Percentiles rank a stretch among this genome's conserved stretches.
These are phyloP conservation scores for Leptopterna dolabrata DNA, from an alignment of 2,888 invertebrate species.

Conservation along the genomic window DNA sequence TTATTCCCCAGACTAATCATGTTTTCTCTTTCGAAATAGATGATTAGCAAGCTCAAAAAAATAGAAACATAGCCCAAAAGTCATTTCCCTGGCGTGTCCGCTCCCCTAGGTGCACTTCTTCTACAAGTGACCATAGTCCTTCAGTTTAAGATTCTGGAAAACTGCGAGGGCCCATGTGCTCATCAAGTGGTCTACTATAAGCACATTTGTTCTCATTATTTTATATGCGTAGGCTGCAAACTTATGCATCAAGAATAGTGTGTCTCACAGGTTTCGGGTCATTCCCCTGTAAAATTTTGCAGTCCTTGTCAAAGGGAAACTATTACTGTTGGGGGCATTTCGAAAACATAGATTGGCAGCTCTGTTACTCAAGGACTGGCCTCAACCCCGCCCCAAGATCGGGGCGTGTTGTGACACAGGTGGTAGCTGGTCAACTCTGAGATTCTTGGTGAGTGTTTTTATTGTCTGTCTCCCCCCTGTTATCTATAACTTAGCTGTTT, in stretches of 20 bases:
- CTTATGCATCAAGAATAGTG: background rate
- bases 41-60: background rate
- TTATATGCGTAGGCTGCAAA: background rate
- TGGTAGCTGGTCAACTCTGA: background rate
- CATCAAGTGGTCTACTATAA: background rate
- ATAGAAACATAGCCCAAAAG: background rate
- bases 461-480: background rate
- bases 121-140: background rate
- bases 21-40: background rate
- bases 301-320: background rate
- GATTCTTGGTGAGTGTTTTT: conserved; percentile 10
- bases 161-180: no score
- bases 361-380: background rate
- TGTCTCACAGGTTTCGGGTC: background rate
- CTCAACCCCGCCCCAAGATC: background rate
- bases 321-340: background rate
- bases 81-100: background rate
- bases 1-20: background rate
- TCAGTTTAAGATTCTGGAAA: no score
- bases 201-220: no score
- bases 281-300: no score
- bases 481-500: background rate
- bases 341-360: background rate
- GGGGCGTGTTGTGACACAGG: background rate
- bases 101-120: background rate